Conservation (phyloP, 2,888 invertebrate genomes). For the Petrolisthes cinctipes region DNA sequence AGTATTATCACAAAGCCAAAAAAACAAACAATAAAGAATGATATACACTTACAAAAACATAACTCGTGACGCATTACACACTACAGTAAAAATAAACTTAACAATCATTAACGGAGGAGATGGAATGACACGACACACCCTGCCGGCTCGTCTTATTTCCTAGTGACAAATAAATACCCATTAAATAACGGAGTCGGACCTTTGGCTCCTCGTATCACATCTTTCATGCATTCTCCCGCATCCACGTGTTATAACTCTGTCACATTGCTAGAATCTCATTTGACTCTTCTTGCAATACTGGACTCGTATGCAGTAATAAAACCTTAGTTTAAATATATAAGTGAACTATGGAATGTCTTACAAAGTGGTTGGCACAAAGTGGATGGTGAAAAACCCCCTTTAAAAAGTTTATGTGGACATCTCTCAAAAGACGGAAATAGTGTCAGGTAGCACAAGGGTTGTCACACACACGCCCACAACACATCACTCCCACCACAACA, state of each 20-base stretch:
- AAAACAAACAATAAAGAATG: not conserved
- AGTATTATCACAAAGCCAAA: conserved; percentile 58
- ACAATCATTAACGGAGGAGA: conserved; percentile 12
- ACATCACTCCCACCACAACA: not conserved
- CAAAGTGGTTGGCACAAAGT: conserved; percentile 60
- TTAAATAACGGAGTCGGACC: conserved; percentile 45
- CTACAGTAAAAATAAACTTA: conserved; percentile 29
- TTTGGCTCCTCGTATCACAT: conserved; percentile 26
- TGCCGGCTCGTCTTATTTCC: conserved; percentile 17
- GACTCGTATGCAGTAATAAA: conserved; percentile 32
- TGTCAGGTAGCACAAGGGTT: conserved; percentile 23
- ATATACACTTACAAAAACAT: no score
- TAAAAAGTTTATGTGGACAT: conserved; percentile 1
- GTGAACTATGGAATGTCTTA: conserved; percentile 32
- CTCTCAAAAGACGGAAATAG: conserved; percentile 29
- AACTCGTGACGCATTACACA: conserved; percentile 16
- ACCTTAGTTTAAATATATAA: conserved; percentile 36
- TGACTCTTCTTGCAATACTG: conserved; percentile 34
- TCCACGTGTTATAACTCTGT: not conserved
- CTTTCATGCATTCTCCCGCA: conserved; percentile 15
- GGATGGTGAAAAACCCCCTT: conserved; percentile 29
- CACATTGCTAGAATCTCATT: conserved; percentile 29
- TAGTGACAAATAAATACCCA: conserved; percentile 53
- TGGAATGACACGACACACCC: not conserved
- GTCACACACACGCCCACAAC: conserved; percentile 7